Percentiles rank a stretch among this genome's conserved stretches.
Conservation (phyloP, 2,113 vertebrate species). For the Vulpes lagopus region DNA sequence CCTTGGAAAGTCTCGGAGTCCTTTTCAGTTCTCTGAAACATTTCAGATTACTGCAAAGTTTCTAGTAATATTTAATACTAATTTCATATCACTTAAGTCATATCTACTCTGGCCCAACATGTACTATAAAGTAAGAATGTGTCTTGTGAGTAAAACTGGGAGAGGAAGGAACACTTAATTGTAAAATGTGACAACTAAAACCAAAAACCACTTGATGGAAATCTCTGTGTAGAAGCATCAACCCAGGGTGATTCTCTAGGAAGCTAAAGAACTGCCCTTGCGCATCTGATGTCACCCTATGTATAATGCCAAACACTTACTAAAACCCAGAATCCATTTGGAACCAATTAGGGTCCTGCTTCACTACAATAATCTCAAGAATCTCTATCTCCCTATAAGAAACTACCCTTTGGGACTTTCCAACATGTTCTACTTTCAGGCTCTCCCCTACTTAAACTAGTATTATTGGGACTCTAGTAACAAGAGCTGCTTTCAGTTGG, state of each 20-base stretch:
- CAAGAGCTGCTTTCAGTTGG: background rate
- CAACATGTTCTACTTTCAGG: background rate
- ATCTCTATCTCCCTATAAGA: background rate
- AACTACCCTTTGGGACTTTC: background rate
- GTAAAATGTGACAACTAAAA: background rate
- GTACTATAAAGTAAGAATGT: background rate
- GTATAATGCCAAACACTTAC: background rate
- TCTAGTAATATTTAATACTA: conserved; percentile 7
- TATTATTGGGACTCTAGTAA: background rate
- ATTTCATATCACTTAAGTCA: background rate
- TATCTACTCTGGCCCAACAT: background rate
- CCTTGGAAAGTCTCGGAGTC: background rate
- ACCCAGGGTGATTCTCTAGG: background rate
- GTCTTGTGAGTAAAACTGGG: background rate
- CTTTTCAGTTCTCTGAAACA: conserved; percentile 14
- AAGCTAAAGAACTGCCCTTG: background rate
- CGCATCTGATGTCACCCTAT: background rate
- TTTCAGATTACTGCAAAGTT: background rate
- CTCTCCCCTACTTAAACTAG: background rate
- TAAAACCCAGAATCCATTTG: background rate
- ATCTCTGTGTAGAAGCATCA: background rate
- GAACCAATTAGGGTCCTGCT: background rate
- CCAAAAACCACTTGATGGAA: background rate
- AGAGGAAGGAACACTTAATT: background rate
- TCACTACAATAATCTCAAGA: background rate